These are phyloP conservation scores for Bombus polaris DNA, from an alignment of 1,140 invertebrate species.

Conservation along the genomic window DNA sequence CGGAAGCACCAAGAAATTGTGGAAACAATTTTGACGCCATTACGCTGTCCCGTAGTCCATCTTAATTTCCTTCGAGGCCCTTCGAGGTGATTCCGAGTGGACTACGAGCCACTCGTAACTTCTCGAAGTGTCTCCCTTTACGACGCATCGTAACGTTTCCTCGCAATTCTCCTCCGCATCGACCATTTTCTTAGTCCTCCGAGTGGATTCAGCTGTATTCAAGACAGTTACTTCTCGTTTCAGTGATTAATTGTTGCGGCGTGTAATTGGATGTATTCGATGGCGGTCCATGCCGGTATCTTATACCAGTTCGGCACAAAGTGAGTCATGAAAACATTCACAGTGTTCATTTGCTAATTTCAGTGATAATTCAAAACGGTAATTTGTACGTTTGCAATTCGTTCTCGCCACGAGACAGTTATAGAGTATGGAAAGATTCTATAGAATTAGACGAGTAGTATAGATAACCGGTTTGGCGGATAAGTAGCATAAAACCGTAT, in stretches of 20 bases:
- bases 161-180: not conserved
- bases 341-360: too few species aligned
- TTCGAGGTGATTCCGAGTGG: not conserved
- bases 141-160: slow-evolving; percentile 52
- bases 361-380: too few species aligned
- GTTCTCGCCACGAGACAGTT: not conserved
- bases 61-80: slow-evolving; percentile 56
- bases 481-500: not conserved
- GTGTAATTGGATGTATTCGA: not conserved
- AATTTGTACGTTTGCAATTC: not conserved
- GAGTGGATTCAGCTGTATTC: not conserved
- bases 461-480: not conserved
- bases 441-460: not conserved
- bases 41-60: slow-evolving; percentile 10
- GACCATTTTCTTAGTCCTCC: not conserved
- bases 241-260: not conserved
- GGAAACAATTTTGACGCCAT: slow-evolving; percentile 58
- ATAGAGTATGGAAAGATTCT: too few species aligned
- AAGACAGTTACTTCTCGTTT: not conserved
- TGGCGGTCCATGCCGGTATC: not conserved
- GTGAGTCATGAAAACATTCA: too few species aligned
- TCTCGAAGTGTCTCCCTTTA: slow-evolving; percentile 39
- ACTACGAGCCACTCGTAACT: slow-evolving; percentile 45
- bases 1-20: not conserved
- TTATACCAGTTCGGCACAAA: too few species aligned